A percentile compares a stretch with the other conserved stretches of the same genome.
These are phyloP conservation scores for Diadumene lineata DNA, from an alignment of 92 coral and sea anemone species.

Conservation along the genomic window DNA sequence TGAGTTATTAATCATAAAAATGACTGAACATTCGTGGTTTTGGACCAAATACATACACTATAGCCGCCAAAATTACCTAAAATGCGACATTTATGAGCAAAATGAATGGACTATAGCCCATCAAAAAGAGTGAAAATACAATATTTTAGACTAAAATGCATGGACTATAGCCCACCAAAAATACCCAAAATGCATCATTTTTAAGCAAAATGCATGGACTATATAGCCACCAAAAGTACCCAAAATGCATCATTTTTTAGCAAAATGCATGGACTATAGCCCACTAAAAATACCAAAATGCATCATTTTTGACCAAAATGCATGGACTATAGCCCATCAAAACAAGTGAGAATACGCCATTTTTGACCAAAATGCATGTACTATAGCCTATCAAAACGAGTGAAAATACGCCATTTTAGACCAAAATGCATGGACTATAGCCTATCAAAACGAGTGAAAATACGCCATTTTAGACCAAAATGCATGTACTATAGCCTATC, in stretches of 20 bases:
- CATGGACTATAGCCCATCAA: background rate
- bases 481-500: background rate
- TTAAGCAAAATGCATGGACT: background rate
- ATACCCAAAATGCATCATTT: background rate
- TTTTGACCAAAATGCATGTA: background rate
- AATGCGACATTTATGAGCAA: background rate
- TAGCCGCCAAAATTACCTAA: background rate
- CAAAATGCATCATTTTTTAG: background rate
- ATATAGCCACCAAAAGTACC: background rate
- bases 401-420: background rate
- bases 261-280: background rate
- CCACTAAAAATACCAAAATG: background rate
- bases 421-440: no score
- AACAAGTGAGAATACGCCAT: background rate
- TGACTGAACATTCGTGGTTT: no score
- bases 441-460: no score
- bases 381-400: background rate
- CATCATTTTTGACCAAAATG: background rate
- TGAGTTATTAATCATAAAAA: background rate
- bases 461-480: no score
- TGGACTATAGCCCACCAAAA: background rate
- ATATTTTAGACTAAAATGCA: background rate
- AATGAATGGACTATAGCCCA: background rate
- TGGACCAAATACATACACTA: no score
- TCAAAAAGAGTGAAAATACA: background rate